Base-by-base conservation (phyloP, 2,113 vertebrate species). In the Hippocampus abdominalis region DNA sequence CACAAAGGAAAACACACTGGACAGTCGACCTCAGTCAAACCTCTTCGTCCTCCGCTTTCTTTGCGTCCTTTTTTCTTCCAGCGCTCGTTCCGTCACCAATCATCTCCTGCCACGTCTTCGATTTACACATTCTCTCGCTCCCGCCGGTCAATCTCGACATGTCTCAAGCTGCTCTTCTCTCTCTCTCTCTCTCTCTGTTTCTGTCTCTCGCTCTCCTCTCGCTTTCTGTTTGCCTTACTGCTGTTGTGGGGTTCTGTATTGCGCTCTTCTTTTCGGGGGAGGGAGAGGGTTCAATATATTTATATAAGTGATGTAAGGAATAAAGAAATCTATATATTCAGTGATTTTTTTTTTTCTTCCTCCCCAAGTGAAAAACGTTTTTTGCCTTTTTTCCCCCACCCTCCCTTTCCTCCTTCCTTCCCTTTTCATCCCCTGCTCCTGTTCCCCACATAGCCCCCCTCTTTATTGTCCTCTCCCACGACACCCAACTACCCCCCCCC, bases 281-380 rank as follows among this genome's bases (percentile, higher is more conserved):
- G 63, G 63, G 40, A 64, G 84, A 83, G 84, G 85, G 87, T 92
- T 93, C 86, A 82, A 90, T 92, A 92, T 93, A 93, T 93, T 93
- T 93, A 93, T 93, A 92, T 91, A 92, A 93, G 89, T 93, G 92
- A 93, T 90, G 91, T 92, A 93, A 92, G 92, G 92, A 92, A 92
- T 92, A 90, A 91, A 90, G 80, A 92, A 91, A 91, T 91, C 90
- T 92, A 92, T 92, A 93, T 92, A 93, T 93, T 92, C 90, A 89
- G 91, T 93, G 91, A 91, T 85, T 73, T 66, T 63, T 70, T 59
- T 62, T 62, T 72, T 64, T 68, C 39, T 66, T 69, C 59, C 56
- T 63, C 74, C 71, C 72, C 32, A 81, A 89, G 90, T 92, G 89
- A 87, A 89, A 87, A 89, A 6, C 18, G 1, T 32, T 86, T 75